Conservation (phyloP, 2,797 vertebrate species). For the Falco biarmicus region DNA sequence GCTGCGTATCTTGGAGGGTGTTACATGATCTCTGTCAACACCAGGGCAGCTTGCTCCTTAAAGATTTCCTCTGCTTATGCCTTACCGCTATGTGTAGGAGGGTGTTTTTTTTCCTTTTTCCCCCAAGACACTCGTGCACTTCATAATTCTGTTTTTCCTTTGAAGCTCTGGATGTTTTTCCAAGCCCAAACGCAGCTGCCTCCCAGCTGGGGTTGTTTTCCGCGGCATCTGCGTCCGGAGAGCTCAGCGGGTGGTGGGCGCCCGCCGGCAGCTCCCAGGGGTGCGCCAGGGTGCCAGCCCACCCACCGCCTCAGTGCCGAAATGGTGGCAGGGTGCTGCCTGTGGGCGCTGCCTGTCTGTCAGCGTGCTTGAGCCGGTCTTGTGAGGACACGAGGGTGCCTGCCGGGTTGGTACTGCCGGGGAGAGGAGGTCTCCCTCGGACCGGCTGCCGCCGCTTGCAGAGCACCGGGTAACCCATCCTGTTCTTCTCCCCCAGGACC, state of each 20-base stretch:
- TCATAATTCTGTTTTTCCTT: constrained; percentile 10
- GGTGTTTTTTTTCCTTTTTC: background rate
- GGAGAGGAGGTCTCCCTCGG: background rate
- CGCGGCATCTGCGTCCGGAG: background rate
- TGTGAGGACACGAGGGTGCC: background rate
- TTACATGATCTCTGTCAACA: constrained; percentile 41
- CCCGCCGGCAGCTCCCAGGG: fast-evolving
- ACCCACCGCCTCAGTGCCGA: fast-evolving
- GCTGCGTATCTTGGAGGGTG: background rate
- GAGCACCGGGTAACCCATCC: background rate
- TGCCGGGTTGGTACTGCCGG: background rate
- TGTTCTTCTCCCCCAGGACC: constrained; percentile 82
- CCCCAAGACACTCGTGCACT: background rate
- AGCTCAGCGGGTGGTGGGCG: background rate
- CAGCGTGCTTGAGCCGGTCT: fast-evolving
- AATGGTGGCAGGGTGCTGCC: background rate
- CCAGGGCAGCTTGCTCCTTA: background rate
- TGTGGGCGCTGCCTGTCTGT: background rate
- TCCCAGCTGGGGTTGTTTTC: constrained; percentile 27
- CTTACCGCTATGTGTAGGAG: background rate
- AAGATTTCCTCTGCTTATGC: background rate
- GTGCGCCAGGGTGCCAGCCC: fast-evolving
- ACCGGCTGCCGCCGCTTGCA: background rate
- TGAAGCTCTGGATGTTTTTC: constrained; percentile 29
- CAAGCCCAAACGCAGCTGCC: background rate